Evolutionary conservation across 2,113 vertebrate genomes (phyloP).

Genomic region (Indri indri): DNA sequence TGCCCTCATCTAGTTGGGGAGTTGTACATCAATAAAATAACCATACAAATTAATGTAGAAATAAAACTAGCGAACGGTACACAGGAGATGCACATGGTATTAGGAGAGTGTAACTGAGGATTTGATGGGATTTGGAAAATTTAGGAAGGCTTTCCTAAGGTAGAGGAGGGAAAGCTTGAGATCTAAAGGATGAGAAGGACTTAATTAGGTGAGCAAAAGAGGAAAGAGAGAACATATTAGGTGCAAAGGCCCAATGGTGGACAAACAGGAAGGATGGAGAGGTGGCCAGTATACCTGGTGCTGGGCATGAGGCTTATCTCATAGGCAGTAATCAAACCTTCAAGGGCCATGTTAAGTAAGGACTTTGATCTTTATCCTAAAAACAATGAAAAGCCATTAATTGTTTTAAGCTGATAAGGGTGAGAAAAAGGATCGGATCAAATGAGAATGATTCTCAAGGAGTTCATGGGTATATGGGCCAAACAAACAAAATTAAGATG

Average conservation of each 20-base stretch:
- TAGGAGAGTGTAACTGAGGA: neutral
- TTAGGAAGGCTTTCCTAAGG: neutral
- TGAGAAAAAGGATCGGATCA: neutral
- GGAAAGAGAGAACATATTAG: neutral
- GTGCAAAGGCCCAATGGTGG: neutral
- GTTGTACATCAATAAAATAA: conserved; percentile 14
- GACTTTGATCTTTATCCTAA: conserved; percentile 39
- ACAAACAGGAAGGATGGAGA: neutral
- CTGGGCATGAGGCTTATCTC: neutral
- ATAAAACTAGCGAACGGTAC: conserved; percentile 1
- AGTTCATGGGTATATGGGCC: conserved; percentile 19
- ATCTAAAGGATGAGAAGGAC: neutral
- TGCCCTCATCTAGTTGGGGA: neutral
- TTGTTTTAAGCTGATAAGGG: neutral
- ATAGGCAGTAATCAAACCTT: conserved; percentile 29
- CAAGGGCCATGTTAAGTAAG: conserved; percentile 11
- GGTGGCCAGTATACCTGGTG: neutral
- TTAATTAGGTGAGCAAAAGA: conserved; percentile 25
- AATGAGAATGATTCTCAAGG: conserved; percentile 21
- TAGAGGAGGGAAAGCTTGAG: neutral
- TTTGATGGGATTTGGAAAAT: neutral
- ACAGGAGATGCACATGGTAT: neutral
- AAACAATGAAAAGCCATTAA: conserved; percentile 42
- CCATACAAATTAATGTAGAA: conserved; percentile 35
- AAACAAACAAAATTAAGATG: conserved; percentile 24